Conservation (phyloP, 2,797 vertebrate species). For the Steatocranus sp. region DNA sequence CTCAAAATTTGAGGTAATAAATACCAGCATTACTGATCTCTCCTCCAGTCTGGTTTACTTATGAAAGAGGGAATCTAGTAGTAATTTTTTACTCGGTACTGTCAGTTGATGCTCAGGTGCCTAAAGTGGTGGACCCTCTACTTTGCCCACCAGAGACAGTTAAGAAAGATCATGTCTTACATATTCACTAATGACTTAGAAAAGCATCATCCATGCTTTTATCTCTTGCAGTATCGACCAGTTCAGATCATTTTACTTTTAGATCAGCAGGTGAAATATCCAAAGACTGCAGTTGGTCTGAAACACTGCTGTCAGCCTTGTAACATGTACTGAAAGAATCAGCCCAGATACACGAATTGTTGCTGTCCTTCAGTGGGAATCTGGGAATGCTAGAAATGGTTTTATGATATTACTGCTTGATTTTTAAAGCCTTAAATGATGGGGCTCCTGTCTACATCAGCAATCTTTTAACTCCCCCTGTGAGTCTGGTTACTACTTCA, state of each 20-base stretch:
- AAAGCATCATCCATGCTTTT: not conserved
- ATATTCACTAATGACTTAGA: not conserved
- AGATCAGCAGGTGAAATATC: not conserved
- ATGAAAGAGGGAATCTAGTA: not conserved
- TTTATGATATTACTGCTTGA: not conserved
- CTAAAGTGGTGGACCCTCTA: not conserved
- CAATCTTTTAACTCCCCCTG: not conserved
- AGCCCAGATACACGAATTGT: not conserved
- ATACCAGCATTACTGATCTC: not conserved
- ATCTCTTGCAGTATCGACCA: not conserved
- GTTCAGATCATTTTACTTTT: not conserved
- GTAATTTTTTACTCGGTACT: not conserved
- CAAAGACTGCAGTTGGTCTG: not conserved
- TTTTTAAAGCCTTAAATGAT: not conserved
- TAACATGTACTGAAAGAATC: not conserved
- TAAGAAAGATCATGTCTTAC: not conserved
- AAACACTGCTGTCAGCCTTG: not conserved
- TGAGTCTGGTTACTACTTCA: not conserved
- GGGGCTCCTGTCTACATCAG: not conserved
- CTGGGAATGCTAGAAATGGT: not conserved
- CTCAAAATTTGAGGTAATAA: not conserved
- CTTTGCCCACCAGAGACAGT: not conserved
- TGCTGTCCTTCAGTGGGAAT: not conserved
- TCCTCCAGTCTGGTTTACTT: not conserved
- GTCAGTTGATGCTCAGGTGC: not conserved